Evolutionary conservation across 2,888 invertebrate genomes (phyloP), one percentile per base, ranked within the genome.

Genomic region (Eupithecia dodoneata): DNA sequence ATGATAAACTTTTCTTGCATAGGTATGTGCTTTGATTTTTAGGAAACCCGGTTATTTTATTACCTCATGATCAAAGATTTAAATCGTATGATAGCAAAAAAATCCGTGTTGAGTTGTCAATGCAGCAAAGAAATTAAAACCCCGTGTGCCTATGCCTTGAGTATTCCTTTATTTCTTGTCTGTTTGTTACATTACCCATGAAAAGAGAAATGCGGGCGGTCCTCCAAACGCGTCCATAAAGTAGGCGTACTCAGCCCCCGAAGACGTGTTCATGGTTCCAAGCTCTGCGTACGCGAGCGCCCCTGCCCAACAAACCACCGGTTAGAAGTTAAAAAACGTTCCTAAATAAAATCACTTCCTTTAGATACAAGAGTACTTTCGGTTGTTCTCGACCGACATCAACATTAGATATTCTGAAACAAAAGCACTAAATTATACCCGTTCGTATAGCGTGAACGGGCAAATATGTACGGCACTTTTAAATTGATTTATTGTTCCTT

Each of bases 141-240:
- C 63, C 63, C 63, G 30, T 63, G 63, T 63, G 63, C 18, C 63
- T 63, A 63, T 30, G 63, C 63, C 12, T 63, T 12, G 10, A 63
- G 30, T 63, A 63, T 63, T 63, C 63, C 30, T 59, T 59, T 59
- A 9, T 59, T 59, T 59, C 59, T 63, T 63, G 72, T 42, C 66
- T 66, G 66, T 66, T 66, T 42, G 41, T 72, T 73, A 76, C 73
- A 52, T 85, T 90, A 98, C 98, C 98, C 98, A 98, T 89, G 98
- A 98, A 95, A 98, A 98, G 82, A 99, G 96, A 94, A 98, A 99
- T 85, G 98, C 98, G 82, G 98, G 98, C 80, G 98, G 97, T 86
- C 98, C 97, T 83, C 99, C 99, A 92, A 98, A 98, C 77, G 98
- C 98, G 92, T 98, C 98, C 97, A 98, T 98, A 94, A 98, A 98